Evolutionary conservation across 2,113 vertebrate species (phyloP).

Genomic region (Pristiophorus japonicus): DNA sequence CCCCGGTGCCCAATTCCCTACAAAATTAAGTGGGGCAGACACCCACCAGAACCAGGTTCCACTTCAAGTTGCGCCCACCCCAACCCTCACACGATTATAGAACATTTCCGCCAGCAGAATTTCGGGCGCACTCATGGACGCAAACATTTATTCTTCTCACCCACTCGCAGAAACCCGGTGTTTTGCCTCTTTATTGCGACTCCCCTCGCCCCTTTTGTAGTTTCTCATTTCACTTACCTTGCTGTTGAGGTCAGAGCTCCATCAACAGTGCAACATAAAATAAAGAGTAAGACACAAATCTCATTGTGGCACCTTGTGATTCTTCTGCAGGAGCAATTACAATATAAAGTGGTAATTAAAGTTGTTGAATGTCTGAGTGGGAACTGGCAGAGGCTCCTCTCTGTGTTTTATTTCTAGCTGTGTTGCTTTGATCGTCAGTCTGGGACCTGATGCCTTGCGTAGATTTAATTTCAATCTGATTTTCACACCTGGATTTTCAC

Average conservation of each 20-base stretch:
- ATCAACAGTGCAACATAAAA: not conserved
- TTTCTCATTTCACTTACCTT: not conserved
- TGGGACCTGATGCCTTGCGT: not conserved
- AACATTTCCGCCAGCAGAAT: not conserved
- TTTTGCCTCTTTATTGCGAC: not conserved
- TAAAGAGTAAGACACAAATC: not conserved
- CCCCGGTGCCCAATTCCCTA: not conserved
- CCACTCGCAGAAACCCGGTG: no score
- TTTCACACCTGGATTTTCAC: not conserved
- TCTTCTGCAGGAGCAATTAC: not conserved
- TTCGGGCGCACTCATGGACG: not conserved
- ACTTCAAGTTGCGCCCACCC: not conserved
- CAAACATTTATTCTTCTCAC: not conserved
- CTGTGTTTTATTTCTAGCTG: not conserved
- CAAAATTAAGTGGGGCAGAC: not conserved
- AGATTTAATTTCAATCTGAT: not conserved
- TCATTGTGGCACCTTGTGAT: not conserved
- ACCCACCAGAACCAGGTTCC: not conserved
- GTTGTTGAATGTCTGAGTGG: not conserved
- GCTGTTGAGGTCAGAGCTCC: not conserved
- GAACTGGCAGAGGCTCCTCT: not conserved
- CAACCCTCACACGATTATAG: not conserved
- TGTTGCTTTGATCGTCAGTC: not conserved
- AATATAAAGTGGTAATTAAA: not conserved
- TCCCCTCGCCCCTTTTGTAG: no score